Conservation (phyloP, 2,888 invertebrate species). For the Drosophila austrosaltans region DNA sequence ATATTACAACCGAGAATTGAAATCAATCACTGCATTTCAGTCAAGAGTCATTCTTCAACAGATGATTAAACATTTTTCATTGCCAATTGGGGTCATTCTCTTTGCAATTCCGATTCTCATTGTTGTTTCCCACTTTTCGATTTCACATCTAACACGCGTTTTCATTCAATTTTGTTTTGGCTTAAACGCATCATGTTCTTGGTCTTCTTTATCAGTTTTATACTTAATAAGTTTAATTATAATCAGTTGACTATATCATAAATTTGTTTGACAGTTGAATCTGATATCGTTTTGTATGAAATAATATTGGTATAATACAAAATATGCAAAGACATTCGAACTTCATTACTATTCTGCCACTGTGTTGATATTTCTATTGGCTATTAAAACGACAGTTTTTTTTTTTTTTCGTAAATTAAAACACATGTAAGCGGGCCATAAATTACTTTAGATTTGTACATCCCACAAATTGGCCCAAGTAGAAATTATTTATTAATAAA, state of each 20-base stretch:
- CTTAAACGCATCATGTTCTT: too few species aligned
- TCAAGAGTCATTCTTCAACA: background rate
- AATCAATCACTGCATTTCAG: background rate
- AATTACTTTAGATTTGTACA: slow-evolving; percentile 56
- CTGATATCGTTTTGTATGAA: too few species aligned
- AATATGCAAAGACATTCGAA: too few species aligned
- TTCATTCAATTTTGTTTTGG: too few species aligned
- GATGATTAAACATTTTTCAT: background rate
- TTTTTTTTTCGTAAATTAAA: slow-evolving; percentile 23
- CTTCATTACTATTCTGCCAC: too few species aligned
- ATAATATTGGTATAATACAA: too few species aligned
- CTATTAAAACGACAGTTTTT: background rate
- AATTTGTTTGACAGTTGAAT: too few species aligned
- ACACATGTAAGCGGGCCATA: slow-evolving; percentile 57
- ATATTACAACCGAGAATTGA: background rate
- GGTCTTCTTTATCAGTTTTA: too few species aligned
- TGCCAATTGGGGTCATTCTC: background rate
- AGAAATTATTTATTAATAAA: slow-evolving; percentile 75
- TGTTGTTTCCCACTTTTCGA: background rate
- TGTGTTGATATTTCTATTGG: too few species aligned
- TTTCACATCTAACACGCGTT: too few species aligned
- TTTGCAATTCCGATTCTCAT: background rate
- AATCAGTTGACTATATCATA: too few species aligned
- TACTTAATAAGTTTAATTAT: too few species aligned
- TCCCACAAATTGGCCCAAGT: slow-evolving; percentile 55